phyloP scores from a whole-genome alignment of 2,113 vertebrate species.

The Rallus limicola region DNA sequence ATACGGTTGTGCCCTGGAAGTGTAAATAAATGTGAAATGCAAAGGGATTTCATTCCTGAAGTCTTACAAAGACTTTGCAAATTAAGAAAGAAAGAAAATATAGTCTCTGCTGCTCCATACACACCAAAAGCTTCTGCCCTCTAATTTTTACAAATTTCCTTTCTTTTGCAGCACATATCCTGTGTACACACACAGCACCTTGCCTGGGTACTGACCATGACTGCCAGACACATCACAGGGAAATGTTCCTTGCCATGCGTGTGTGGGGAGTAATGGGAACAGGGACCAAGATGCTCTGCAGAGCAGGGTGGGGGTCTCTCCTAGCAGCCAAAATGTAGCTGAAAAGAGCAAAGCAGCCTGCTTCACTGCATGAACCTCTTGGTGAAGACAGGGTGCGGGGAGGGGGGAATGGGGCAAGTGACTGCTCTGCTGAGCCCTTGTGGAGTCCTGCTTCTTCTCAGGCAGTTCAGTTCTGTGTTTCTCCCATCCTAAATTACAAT shows the following conservation, averaged over 20 bases:
- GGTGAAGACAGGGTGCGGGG: neutral
- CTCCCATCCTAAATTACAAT: neutral
- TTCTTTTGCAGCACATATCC: neutral
- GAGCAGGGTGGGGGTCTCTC: neutral
- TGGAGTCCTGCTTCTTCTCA: neutral
- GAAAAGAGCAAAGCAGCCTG: neutral
- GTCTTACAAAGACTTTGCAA: neutral
- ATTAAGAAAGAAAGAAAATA: neutral
- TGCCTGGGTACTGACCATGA: neutral
- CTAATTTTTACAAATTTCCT: neutral
- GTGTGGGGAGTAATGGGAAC: neutral
- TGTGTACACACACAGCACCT: neutral
- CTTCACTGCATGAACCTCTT: neutral
- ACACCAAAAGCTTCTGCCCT: neutral
- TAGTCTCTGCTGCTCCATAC: neutral
- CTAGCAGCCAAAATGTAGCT: neutral
- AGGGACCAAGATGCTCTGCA: neutral
- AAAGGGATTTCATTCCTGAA: neutral
- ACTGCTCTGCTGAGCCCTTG: neutral
- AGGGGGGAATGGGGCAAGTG: neutral
- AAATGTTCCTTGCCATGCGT: neutral
- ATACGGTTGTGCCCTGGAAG: neutral
- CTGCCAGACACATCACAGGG: neutral
- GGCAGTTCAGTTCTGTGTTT: neutral
- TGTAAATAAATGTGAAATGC: slow-evolving; percentile 21